These are phyloP conservation scores for Gallinago paraguaiae DNA, from an alignment of 2,113 vertebrate genomes.

Conservation along the genomic window DNA sequence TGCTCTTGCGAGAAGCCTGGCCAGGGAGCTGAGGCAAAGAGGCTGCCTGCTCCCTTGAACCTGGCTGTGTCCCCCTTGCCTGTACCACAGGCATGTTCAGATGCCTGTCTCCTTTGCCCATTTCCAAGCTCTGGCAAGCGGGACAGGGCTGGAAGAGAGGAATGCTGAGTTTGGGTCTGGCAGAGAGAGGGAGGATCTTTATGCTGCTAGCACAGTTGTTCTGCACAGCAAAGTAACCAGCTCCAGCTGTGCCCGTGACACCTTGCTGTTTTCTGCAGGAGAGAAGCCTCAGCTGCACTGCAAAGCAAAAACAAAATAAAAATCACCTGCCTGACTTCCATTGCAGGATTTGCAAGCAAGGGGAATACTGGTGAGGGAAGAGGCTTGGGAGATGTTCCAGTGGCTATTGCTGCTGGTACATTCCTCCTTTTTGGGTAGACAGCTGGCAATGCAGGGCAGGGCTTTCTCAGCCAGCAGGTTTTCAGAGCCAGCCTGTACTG, in stretches of 20 bases:
- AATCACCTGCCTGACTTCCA: background rate
- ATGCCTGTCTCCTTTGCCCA: background rate
- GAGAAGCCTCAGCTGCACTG: background rate
- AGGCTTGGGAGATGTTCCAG: background rate
- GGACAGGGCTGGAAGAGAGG: background rate
- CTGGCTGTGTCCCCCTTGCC: background rate
- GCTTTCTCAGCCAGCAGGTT: background rate
- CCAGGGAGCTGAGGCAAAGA: background rate
- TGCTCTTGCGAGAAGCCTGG: background rate
- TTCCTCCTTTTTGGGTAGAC: background rate
- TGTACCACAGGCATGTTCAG: background rate
- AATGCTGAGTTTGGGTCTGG: background rate
- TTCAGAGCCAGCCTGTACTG: background rate
- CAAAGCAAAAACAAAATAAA: background rate
- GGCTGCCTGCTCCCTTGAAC: background rate
- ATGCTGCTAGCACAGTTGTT: background rate
- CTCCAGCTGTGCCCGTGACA: background rate
- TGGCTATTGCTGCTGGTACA: background rate
- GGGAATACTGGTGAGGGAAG: background rate
- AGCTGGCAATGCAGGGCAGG: background rate
- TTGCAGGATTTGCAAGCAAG: background rate
- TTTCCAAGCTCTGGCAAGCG: background rate
- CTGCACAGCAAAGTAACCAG: background rate
- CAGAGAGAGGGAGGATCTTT: background rate
- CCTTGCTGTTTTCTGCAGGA: constrained; percentile 6